Conservation (phyloP, 2,797 vertebrate genomes). For the Moxostoma hubbsi region DNA sequence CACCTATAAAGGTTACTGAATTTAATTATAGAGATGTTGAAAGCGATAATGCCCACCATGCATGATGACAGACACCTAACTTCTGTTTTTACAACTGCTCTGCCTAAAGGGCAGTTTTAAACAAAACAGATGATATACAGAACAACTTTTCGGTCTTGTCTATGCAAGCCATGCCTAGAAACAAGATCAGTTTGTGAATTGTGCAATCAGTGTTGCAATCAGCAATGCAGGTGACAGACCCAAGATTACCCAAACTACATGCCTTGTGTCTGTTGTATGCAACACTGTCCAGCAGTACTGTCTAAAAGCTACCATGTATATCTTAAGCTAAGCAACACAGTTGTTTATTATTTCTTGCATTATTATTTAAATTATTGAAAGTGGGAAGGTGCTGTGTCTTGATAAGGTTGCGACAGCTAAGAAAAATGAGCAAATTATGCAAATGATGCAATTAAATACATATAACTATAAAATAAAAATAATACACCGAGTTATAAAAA, state of each 20-base stretch:
- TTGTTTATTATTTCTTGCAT: neutral
- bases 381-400: too few relatives aligned
- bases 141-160: neutral
- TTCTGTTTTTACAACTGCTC: neutral
- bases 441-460: too few relatives aligned
- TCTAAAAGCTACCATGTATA: neutral
- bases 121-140: too few relatives aligned
- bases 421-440: too few relatives aligned
- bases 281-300: neutral
- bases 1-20: neutral
- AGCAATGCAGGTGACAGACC: neutral
- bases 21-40: conserved; percentile 22
- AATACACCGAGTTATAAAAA: too few relatives aligned
- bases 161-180: neutral
- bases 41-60: neutral
- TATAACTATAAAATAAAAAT: too few relatives aligned
- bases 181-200: neutral
- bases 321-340: neutral
- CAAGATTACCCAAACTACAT: neutral
- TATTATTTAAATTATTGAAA: neutral
- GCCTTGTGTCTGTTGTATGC: neutral
- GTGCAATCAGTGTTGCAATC: conserved; percentile 17
- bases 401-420: too few relatives aligned
- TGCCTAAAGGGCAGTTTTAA: neutral
- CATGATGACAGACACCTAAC: neutral